Evolutionary conservation across 2,113 vertebrate species (phyloP), one percentile per base, ranked within the genome.

Genomic region (Macroglossus sobrinus): DNA sequence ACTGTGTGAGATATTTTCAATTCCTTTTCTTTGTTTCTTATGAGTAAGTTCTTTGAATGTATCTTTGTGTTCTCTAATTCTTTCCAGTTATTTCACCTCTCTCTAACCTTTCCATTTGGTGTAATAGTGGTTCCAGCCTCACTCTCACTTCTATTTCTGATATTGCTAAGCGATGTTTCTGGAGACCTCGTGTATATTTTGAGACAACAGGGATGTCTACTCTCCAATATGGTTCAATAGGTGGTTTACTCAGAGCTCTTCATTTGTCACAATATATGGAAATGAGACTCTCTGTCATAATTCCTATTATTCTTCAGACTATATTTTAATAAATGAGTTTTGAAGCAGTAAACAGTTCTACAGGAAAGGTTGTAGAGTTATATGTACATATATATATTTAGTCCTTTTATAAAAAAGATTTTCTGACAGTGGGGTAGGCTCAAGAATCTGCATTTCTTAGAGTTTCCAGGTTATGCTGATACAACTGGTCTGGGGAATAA

Each of bases 261-360:
- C 43, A 53, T 80, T 80, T 80, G 33, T 84, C 57, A 43, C 57
- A 18, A 30, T 90, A 69, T 5, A 30, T 87, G 61, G 28, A 94
- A 86, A n/a, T 61, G 53, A 64, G n/a, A 86, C 3, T 86, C 45
- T 93, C 75, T 72, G 72, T 3, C 81, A 1, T 40, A 84, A 63
- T 64, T 35, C 50, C 11, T 16, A 12, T 74, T 45, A 28, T 88
- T 94, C 19, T 86, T 95, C 0, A 50, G 22, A 59, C 22, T 43
- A 13, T 79, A 45, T 57, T 84, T 86, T 95, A 79, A 47, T 86
- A 94, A 79, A 47, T 33, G 82, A 71, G 14, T 82, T 96, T 88
- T 81, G 35, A 71, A 24, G 24, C 28, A 50, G 18, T n/a, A 84
- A 93, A 71, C 9, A 68, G 9, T 89, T 87, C 94, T 85, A 21